These are phyloP conservation scores for Lynx canadensis DNA, from an alignment of 2,113 vertebrate species.

Conservation along the genomic window DNA sequence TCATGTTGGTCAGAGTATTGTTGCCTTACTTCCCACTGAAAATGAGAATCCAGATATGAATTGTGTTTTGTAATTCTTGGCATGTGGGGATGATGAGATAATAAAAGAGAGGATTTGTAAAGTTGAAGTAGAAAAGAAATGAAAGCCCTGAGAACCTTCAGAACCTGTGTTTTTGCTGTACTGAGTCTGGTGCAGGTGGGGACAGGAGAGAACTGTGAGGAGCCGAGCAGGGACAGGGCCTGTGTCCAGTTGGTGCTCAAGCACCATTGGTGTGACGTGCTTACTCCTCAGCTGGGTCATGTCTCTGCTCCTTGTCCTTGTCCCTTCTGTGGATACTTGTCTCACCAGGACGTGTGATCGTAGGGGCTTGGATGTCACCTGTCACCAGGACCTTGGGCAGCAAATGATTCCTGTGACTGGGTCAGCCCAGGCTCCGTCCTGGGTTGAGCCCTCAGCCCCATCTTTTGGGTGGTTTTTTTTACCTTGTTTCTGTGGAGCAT, in stretches of 20 bases:
- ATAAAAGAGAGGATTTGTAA: neutral
- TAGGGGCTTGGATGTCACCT: neutral
- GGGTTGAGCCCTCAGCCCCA: neutral
- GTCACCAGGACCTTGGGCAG: neutral
- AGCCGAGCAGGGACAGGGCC: too few relatives aligned
- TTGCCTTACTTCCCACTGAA: neutral
- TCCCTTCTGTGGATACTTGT: neutral
- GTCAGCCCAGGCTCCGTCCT: neutral
- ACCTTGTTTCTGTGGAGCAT: neutral
- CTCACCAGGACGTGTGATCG: neutral
- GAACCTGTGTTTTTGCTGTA: too few relatives aligned
- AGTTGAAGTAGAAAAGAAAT: neutral
- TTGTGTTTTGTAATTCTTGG: neutral
- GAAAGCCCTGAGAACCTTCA: too few relatives aligned
- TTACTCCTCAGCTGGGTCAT: neutral
- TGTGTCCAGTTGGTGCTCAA: too few relatives aligned
- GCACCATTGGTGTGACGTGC: too few relatives aligned
- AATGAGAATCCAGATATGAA: neutral
- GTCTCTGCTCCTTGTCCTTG: neutral
- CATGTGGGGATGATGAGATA: neutral
- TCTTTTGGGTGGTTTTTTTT: neutral
- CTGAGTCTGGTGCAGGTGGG: too few relatives aligned
- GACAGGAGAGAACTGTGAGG: too few relatives aligned
- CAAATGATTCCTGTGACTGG: accelerated
- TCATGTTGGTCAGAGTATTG: too few relatives aligned